Evolutionary conservation across 2,113 vertebrate genomes (phyloP).

Genomic region (Ceuthmochares aereus): DNA sequence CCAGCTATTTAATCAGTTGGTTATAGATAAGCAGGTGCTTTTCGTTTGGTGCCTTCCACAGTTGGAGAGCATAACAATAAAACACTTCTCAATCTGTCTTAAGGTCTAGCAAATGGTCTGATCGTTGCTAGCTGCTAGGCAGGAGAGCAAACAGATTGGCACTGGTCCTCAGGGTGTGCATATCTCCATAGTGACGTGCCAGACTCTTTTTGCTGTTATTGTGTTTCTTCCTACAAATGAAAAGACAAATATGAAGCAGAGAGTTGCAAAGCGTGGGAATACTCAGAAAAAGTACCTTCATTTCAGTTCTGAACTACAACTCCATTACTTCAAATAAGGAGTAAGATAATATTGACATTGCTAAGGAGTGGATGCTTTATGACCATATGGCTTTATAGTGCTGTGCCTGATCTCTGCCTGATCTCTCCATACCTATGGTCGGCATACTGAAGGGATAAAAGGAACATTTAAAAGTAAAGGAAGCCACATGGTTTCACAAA

Average conservation of each 20-base stretch:
- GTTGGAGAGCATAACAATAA: not conserved
- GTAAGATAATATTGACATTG: not conserved
- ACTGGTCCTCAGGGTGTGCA: not conserved
- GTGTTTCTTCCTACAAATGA: not conserved
- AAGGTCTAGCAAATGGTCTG: not conserved
- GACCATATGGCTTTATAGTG: not conserved
- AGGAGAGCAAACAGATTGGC: not conserved
- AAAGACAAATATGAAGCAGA: not conserved
- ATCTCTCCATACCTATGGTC: not conserved
- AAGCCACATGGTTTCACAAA: not conserved
- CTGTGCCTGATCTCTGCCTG: not conserved
- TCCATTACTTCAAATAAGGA: not conserved
- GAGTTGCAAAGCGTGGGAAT: not conserved
- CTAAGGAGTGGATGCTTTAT: not conserved
- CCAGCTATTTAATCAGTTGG: not conserved
- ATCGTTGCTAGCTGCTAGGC: not conserved
- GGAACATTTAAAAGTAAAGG: not conserved
- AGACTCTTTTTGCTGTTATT: not conserved
- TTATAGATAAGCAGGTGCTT: not conserved
- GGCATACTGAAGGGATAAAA: not conserved
- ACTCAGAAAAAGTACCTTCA: not conserved
- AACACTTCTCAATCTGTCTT: rapidly evolving
- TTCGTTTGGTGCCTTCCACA: not conserved
- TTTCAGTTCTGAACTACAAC: not conserved
- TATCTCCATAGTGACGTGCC: not conserved